A percentile compares a stretch with the other conserved stretches of the same genome.
These are phyloP conservation scores for Propithecus deckenii DNA, from an alignment of 2,797 vertebrate genomes.

Conservation along the genomic window DNA sequence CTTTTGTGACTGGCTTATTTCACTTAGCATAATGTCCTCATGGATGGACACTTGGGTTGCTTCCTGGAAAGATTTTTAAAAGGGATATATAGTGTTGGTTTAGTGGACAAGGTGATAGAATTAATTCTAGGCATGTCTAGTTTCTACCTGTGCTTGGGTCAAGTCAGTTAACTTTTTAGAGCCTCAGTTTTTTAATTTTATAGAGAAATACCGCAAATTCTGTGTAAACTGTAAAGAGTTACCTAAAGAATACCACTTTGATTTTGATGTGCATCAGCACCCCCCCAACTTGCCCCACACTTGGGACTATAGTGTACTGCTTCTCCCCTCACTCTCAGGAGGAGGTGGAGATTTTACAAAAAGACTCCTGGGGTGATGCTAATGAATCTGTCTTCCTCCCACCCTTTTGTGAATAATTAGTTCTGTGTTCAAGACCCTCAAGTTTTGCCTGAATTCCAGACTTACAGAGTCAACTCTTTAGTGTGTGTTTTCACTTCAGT, in stretches of 20 bases:
- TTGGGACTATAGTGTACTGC: background rate
- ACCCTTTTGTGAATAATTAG: background rate
- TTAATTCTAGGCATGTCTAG: background rate
- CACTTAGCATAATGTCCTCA: background rate
- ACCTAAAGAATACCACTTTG: background rate
- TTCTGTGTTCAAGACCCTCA: background rate
- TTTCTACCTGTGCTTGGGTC: background rate
- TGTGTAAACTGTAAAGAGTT: background rate
- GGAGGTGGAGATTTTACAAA: background rate
- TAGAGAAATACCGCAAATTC: background rate
- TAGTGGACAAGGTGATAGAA: conserved; percentile 21
- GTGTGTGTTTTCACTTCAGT: background rate
- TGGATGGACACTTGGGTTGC: background rate
- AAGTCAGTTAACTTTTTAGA: background rate
- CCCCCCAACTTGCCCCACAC: background rate
- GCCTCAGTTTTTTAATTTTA: conserved; percentile 16
- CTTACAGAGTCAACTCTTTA: background rate
- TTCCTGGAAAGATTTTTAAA: background rate
- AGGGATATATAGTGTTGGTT: background rate
- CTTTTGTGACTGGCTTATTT: background rate
- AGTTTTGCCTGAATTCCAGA: background rate
- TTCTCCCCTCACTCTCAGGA: background rate
- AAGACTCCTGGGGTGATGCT: background rate
- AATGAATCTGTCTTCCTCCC: background rate
- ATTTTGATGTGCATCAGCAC: background rate